Conservation (phyloP, 2,113 vertebrate genomes). For the Columbina picui region DNA sequence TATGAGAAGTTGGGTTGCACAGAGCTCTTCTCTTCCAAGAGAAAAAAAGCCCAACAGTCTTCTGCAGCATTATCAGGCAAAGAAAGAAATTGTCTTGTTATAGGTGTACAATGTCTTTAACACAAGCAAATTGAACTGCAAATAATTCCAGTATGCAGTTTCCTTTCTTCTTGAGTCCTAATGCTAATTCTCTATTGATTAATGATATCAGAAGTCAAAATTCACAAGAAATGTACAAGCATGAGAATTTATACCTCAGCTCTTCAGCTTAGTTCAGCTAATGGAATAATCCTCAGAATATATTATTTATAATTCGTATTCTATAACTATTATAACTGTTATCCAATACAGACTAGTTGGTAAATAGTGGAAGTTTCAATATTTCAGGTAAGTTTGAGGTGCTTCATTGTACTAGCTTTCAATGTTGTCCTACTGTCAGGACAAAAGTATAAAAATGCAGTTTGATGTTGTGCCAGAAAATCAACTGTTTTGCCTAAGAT, state of each 20-base stretch:
- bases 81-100: background rate
- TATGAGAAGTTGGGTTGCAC: background rate
- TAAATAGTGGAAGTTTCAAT: background rate
- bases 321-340: background rate
- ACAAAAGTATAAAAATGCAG: background rate
- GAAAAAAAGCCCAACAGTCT: background rate
- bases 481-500: conserved; percentile 34
- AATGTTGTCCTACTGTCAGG: background rate
- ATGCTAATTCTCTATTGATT: background rate
- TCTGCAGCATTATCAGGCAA: background rate
- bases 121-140: background rate
- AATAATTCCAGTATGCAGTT: background rate
- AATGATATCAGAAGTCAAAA: background rate
- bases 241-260: background rate
- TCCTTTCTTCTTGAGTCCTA: background rate
- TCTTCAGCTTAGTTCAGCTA: background rate
- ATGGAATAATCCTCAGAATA: background rate
- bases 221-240: background rate
- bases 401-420: background rate
- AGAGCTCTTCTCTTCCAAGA: background rate
- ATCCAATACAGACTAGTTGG: background rate
- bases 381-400: background rate
- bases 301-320: background rate
- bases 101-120: background rate
- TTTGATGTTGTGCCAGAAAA: conserved; percentile 6